Conservation (phyloP, 2,888 invertebrate species). For the Tridacna gigas region DNA sequence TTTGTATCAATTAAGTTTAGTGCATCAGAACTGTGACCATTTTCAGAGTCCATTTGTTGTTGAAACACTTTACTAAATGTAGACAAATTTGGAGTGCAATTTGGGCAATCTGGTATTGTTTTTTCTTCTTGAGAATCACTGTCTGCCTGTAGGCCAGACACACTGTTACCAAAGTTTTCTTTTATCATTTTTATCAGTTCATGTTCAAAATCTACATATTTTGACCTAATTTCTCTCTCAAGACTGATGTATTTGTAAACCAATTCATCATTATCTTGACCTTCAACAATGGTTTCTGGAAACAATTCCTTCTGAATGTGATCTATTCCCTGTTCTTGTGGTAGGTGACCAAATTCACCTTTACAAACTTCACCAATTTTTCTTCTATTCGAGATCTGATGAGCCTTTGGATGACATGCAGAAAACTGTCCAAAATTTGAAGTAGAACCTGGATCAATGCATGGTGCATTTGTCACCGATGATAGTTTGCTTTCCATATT, state of each 20-base stretch:
- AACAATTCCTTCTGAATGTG: too few species aligned
- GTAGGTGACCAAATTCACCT: not conserved
- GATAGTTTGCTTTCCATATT: too few species aligned
- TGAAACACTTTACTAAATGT: not conserved
- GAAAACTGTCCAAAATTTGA: too few species aligned
- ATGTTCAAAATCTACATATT: not conserved
- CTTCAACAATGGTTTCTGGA: not conserved
- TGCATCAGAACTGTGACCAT: not conserved
- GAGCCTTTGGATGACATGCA: too few species aligned
- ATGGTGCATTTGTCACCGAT: too few species aligned
- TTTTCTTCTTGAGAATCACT: not conserved
- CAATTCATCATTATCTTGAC: not conserved
- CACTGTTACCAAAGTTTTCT: not conserved
- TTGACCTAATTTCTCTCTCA: slow-evolving; percentile 13
- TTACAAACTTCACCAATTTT: not conserved
- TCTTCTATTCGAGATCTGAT: too few species aligned
- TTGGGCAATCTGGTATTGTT: not conserved
- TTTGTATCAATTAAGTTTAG: too few species aligned
- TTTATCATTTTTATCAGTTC: slow-evolving; percentile 1
- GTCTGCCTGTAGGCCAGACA: not conserved
- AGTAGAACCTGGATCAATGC: too few species aligned
- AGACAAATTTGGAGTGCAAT: not conserved
- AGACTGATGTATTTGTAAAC: not conserved
- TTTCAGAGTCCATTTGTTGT: not conserved
- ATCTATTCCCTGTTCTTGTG: too few species aligned